Evolutionary conservation across 2,113 vertebrate genomes (phyloP), one percentile per base, ranked within the genome.

Genomic region (Manacus vitellinus): DNA sequence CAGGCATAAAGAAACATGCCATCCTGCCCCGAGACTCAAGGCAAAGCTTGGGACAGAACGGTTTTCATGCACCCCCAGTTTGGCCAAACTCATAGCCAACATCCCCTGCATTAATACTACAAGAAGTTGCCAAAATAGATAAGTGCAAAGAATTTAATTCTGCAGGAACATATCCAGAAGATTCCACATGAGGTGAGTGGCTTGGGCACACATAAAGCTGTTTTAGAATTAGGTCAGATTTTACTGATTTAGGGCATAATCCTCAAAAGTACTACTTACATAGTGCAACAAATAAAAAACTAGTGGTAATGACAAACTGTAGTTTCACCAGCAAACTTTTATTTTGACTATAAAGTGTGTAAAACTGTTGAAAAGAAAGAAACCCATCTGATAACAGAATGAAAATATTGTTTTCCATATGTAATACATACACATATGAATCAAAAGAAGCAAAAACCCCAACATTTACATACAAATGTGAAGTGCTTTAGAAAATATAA

Each of bases 271-370:
- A 44, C 12, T n/a, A 24, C 3, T n/a, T 43, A 41, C 0, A 0
- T 4, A 43, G 21, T 0, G 0, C 18, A 75, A 61, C n/a, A 75
- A 85, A 85, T 21, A 51, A 74, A 77, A 14, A 1, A 5, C 33
- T 8, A 55, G 5, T 44, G 19, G 21, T 28, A 71, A 37, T 49
- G 16, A 82, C 55, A 87, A 52, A 31, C 5, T n/a, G 59, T 82
- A 47, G 68, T 96, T 97, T 94, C 96, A 97, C 67, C 95, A 97
- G 87, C 92, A 92, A 96, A 92, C 37, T 97, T 98, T 98, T 98
- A 98, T 98, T 98, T 97, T 78, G 79, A 95, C 76, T 78, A 83
- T 88, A 94, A 97, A 97, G 94, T 62, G 83, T 95, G 94, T 92
- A 94, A 96, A 95, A 94, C 56, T 65, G 17, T 66, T 95, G 89